A percentile compares a stretch with the other conserved stretches of the same genome.
Evolutionary conservation across 1,140 invertebrate genomes (phyloP).

Genomic region (Lordiphosa mommai): DNA sequence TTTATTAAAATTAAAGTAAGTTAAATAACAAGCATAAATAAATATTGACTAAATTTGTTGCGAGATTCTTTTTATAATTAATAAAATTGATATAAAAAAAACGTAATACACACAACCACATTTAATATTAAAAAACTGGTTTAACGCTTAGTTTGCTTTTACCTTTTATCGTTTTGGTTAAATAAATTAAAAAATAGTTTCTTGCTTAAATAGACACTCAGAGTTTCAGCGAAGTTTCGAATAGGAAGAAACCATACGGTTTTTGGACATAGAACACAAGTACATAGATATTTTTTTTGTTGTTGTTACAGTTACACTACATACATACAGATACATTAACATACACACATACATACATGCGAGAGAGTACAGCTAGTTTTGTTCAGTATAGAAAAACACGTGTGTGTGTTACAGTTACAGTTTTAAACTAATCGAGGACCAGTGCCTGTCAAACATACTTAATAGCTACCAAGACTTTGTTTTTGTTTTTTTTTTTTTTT

Average conservation of each 20-base stretch:
- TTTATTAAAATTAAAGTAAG: conserved; percentile 32
- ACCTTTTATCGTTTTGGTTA: conserved; percentile 51
- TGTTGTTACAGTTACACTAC: conserved; percentile 41
- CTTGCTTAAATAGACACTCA: conserved; percentile 60
- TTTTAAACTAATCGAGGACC: conserved; percentile 29
- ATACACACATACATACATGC: conserved; percentile 34
- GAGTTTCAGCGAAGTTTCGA: conserved; percentile 67
- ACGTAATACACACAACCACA: conserved; percentile 76
- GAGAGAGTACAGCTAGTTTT: conserved; percentile 63
- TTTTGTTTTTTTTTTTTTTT: conserved; percentile 20
- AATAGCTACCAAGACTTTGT: conserved; percentile 57
- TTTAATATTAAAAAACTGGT: conserved; percentile 61
- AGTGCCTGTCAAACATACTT: conserved; percentile 43
- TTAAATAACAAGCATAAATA: conserved; percentile 55
- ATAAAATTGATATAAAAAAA: conserved; percentile 23
- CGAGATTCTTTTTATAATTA: no score
- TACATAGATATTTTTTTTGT: not conserved
- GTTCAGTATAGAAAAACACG: conserved; percentile 64
- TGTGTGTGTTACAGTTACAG: conserved; percentile 26
- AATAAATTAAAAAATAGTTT: conserved; percentile 14
- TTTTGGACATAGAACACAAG: conserved; percentile 24
- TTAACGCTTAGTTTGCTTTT: conserved; percentile 19
- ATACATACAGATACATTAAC: conserved; percentile 34
- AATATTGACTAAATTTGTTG: conserved; percentile 65
- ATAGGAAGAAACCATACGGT: conserved; percentile 70